Percentiles rank a stretch among this genome's conserved stretches.
Evolutionary conservation across 64 coral and sea anemone species (phyloP).

Genomic region (Montipora sp.): DNA sequence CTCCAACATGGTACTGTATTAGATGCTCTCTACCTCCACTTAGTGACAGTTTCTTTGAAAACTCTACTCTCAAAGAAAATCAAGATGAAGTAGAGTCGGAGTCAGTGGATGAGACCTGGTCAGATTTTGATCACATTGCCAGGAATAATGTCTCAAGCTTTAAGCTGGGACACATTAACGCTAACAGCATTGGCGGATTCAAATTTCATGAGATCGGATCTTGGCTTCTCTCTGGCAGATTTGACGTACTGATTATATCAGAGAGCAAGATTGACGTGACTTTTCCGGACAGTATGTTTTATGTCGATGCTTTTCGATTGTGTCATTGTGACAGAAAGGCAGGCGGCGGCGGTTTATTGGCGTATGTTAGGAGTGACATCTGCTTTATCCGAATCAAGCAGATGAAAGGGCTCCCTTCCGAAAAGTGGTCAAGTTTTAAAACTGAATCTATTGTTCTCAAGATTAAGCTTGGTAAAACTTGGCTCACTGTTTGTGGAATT

Average conservation of each 20-base stretch:
- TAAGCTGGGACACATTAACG: slow-evolving; percentile 32
- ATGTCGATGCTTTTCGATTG: slow-evolving; percentile 27
- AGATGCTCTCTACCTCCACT: slow-evolving; percentile 11
- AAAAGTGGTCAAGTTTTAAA: slow-evolving; percentile 41
- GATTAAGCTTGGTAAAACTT: slow-evolving; percentile 42
- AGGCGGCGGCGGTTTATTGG: slow-evolving; percentile 51
- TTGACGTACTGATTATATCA: slow-evolving; percentile 19
- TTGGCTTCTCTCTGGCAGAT: slow-evolving; percentile 9
- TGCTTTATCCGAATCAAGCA: slow-evolving; percentile 56
- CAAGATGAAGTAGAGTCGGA: neutral
- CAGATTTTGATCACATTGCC: neutral
- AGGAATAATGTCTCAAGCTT: neutral
- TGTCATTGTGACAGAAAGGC: slow-evolving; percentile 16
- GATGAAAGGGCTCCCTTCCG: slow-evolving; percentile 34
- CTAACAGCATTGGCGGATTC: slow-evolving; percentile 14
- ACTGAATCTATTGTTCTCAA: slow-evolving; percentile 67
- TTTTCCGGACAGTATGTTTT: slow-evolving; percentile 37
- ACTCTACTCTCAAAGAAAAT: neutral
- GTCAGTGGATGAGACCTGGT: neutral
- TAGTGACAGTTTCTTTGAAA: slow-evolving; percentile 17
- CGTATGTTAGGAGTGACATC: slow-evolving; percentile 52
- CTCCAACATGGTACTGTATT: slow-evolving; percentile 29
- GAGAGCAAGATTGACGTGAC: slow-evolving; percentile 49
- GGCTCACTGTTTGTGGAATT: slow-evolving; percentile 43
- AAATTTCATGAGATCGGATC: slow-evolving; percentile 30